These are phyloP conservation scores for Atta cephalotes DNA, from an alignment of 1,140 invertebrate species.

Conservation along the genomic window DNA sequence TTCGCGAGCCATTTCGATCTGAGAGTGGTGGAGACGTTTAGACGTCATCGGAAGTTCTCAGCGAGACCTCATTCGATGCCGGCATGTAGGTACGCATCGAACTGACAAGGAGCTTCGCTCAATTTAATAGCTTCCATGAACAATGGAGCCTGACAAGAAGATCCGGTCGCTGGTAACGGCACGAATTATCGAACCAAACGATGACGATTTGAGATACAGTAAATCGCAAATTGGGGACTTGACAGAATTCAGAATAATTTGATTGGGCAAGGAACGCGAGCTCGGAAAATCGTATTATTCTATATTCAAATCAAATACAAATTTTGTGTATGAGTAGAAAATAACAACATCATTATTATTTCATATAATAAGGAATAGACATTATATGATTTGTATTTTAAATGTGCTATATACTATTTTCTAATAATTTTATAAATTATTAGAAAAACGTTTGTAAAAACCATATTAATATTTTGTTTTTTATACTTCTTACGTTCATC, in stretches of 20 bases:
- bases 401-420: neutral
- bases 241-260: slow-evolving; percentile 12
- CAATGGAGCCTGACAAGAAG: slow-evolving; percentile 49
- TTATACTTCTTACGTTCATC: neutral
- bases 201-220: slow-evolving; percentile 31
- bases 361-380: neutral
- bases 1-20: neutral
- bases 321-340: neutral
- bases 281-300: neutral
- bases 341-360: neutral
- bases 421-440: neutral
- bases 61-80: neutral
- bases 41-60: slow-evolving; percentile 54
- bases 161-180: slow-evolving; percentile 26
- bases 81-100: slow-evolving; percentile 11
- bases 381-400: neutral
- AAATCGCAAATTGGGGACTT: slow-evolving; percentile 35
- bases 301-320: neutral
- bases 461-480: neutral
- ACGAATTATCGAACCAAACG: slow-evolving; percentile 33
- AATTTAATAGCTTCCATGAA: slow-evolving; percentile 48
- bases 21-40: slow-evolving; percentile 41
- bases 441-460: neutral
- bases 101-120: slow-evolving; percentile 39
- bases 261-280: neutral